Conservation (phyloP, 2,113 vertebrate genomes). For the Panthera tigris region DNA sequence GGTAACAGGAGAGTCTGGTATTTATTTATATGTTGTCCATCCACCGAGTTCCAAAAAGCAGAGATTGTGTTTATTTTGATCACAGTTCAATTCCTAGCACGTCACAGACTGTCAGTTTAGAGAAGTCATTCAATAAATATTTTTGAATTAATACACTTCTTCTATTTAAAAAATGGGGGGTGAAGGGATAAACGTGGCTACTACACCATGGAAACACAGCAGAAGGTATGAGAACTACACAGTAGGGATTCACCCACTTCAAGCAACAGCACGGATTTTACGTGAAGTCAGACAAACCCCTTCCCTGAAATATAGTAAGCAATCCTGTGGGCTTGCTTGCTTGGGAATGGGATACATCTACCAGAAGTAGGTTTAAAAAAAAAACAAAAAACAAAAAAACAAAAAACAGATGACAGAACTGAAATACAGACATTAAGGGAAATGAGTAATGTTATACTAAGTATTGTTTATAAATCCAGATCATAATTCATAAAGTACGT, state of each 20-base stretch:
- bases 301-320: not conserved
- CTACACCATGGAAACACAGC: not conserved
- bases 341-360: not conserved
- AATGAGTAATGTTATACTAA: not conserved
- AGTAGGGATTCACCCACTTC: not conserved
- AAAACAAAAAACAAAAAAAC: not conserved
- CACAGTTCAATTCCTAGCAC: not conserved
- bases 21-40: not conserved
- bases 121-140: not conserved
- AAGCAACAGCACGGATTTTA: not conserved
- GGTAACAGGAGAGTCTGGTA: not conserved
- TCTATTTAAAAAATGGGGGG: not conserved
- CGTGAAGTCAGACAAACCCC: accelerated
- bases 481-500: not conserved
- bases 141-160: conserved; percentile 9
- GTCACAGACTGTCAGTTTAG: not conserved
- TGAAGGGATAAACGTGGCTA: not conserved
- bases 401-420: not conserved
- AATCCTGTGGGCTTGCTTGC: not conserved
- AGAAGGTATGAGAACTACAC: not conserved
- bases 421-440: not conserved
- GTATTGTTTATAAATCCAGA: not conserved
- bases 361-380: not conserved
- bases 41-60: not conserved
- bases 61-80: not conserved